Base-by-base conservation (phyloP, 2,113 vertebrate species). In the Tympanuchus pallidicinctus region DNA sequence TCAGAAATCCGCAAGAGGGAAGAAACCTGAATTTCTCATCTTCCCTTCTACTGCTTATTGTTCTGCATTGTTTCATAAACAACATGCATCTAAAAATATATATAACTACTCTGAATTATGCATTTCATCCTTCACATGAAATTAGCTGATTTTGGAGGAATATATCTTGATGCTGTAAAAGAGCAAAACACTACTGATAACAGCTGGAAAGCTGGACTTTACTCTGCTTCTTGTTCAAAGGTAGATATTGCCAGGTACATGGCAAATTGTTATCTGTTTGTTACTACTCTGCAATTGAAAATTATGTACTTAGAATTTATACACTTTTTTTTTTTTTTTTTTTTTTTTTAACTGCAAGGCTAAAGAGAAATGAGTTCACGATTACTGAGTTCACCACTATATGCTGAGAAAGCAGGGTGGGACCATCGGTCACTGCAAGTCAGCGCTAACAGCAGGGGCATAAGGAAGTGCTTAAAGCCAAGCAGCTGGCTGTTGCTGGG, bases 321-420 rank as follows among this genome's bases (percentile, higher is more conserved):
- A n/a, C 18, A 4, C 14, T 17, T 63, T 66, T 61, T 52, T 54
- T 38, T 38, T 38, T 50, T 17, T 63, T 66, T 61, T 52, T 63
- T 45, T 45, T 47, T 47, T 47, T 47, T 47, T 47, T 3, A 71
- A 76, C 34, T 21, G 34, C 24, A 32, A 71, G 67, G 74, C 50
- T 22, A 59, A 65, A 48, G 24, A 91, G n/a, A 90, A 91, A 80
- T 72, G 24, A 61, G 48, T 50, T 50, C 52, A 54, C 2, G 24
- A 83, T 79, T 93, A 88, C 78, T 61, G 82, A 88, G 88, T 81
- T 91, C 73, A 56, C 34, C 36, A n/a, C 27, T 64, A 48, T 12
- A 45, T 79, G 76, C 90, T 95, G 93, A 93, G 90, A 88, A 86
- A 94, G 75, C 65, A 82, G 70, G 63, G 74, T 79, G 90, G 66